Evolutionary conservation across 1,140 invertebrate species (phyloP).

Genomic region (Parapsyche elsis): DNA sequence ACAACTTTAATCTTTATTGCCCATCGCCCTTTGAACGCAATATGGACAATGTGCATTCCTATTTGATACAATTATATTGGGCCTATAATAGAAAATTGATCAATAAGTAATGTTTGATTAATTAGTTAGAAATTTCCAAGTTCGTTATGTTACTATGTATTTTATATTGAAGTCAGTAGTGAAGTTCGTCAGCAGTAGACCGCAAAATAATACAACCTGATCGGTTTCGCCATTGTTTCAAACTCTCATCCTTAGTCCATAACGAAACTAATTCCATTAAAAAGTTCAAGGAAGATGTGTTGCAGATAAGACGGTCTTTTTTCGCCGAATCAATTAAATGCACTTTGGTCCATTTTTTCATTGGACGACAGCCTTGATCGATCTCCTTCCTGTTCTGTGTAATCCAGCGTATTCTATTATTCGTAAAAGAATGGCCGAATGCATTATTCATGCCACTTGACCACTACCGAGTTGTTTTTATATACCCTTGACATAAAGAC

Average conservation of each 20-base stretch:
- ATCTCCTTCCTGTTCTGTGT: constrained; percentile 38
- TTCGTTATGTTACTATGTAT: background rate
- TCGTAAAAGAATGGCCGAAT: constrained; percentile 21
- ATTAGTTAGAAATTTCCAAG: background rate
- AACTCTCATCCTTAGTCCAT: background rate
- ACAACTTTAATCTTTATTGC: constrained; percentile 37
- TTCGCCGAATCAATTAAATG: constrained; percentile 32
- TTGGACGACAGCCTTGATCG: constrained; percentile 37
- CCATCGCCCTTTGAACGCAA: constrained; percentile 20
- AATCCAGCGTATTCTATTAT: constrained; percentile 18
- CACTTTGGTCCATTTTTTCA: constrained; percentile 15
- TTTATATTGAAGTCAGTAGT: background rate
- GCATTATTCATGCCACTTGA: constrained; percentile 23
- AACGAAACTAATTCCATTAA: background rate
- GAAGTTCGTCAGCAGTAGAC: background rate
- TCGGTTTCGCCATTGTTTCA: constrained; percentile 7
- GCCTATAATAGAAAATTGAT: background rate
- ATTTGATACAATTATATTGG: background rate
- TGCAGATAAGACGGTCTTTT: background rate
- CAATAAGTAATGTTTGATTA: background rate
- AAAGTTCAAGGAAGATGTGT: constrained; percentile 36
- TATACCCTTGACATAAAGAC: background rate
- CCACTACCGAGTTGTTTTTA: background rate
- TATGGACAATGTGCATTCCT: background rate
- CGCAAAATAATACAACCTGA: background rate